Conservation (phyloP, 2,113 vertebrate species). For the Pavo muticus region DNA sequence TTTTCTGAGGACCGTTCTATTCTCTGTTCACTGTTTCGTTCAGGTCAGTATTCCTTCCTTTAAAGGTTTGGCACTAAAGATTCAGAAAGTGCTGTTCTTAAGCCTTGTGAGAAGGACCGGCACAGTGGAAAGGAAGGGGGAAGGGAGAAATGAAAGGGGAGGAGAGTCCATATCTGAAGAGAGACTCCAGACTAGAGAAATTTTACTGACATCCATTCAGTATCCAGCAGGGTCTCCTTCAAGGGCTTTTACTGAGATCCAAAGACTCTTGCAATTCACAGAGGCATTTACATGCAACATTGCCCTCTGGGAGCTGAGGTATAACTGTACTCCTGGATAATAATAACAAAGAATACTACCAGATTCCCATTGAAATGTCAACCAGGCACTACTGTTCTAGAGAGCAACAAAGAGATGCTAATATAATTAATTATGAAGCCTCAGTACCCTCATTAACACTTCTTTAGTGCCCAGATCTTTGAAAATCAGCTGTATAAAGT, state of each 20-base stretch:
- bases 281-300: slow-evolving; percentile 46
- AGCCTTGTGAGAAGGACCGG: slow-evolving; percentile 36
- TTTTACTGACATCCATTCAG: slow-evolving; percentile 72
- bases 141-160: slow-evolving; percentile 36
- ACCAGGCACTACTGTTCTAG: slow-evolving; percentile 36
- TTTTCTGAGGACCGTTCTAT: not conserved
- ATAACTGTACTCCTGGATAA: slow-evolving; percentile 66
- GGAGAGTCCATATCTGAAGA: slow-evolving; percentile 62
- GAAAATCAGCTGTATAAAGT: slow-evolving; percentile 67
- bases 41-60: slow-evolving; percentile 28
- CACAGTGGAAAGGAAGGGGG: slow-evolving; percentile 3
- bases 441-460: slow-evolving; percentile 71
- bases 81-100: not conserved
- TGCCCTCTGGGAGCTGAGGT: slow-evolving; percentile 55
- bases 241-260: slow-evolving; percentile 56
- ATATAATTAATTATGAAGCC: slow-evolving; percentile 72
- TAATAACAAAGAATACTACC: slow-evolving; percentile 62
- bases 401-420: slow-evolving; percentile 68
- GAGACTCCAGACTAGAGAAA: slow-evolving; percentile 45
- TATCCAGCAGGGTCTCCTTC: slow-evolving; percentile 58
- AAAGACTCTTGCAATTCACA: slow-evolving; percentile 49
- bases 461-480: slow-evolving; percentile 67
- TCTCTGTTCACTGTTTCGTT: not conserved
- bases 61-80: not conserved
- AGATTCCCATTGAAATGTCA: slow-evolving; percentile 67